Evolutionary conservation across 2,113 vertebrate species (phyloP).

Genomic region (Formicarius rufipectus): DNA sequence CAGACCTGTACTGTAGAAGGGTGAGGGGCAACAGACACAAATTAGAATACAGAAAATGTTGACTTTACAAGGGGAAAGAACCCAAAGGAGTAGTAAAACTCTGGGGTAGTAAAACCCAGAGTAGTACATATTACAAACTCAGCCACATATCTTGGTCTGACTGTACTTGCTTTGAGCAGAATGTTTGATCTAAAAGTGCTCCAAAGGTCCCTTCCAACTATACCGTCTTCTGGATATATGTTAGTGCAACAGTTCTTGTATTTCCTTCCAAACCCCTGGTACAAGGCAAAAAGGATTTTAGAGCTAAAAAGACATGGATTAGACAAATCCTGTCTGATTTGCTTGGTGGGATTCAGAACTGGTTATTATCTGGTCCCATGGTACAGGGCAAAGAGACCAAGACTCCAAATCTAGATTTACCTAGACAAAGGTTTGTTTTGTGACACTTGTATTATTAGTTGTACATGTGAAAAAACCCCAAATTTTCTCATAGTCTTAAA

Average conservation of each 20-base stretch:
- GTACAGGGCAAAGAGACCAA: background rate
- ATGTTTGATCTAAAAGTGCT: background rate
- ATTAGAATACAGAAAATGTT: background rate
- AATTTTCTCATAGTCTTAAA: background rate
- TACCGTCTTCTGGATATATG: background rate
- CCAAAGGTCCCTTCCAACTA: background rate
- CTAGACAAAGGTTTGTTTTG: background rate
- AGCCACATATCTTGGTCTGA: fast-evolving
- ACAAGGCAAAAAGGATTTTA: background rate
- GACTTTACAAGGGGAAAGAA: fast-evolving
- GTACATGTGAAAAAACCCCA: background rate
- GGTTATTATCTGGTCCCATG: background rate
- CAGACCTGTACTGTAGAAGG: background rate
- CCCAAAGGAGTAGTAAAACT: background rate
- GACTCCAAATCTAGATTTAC: background rate
- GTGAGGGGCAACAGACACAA: background rate
- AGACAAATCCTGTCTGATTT: background rate
- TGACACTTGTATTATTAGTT: background rate
- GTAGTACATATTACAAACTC: background rate
- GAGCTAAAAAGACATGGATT: fast-evolving
- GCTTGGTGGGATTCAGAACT: background rate
- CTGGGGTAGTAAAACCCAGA: background rate
- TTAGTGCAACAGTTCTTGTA: background rate
- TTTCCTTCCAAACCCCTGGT: background rate
- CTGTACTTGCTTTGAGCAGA: background rate